Evolutionary conservation across 2,888 invertebrate species (phyloP), one percentile per base, ranked within the genome.

Genomic region (Neoaliturus tenellus): DNA sequence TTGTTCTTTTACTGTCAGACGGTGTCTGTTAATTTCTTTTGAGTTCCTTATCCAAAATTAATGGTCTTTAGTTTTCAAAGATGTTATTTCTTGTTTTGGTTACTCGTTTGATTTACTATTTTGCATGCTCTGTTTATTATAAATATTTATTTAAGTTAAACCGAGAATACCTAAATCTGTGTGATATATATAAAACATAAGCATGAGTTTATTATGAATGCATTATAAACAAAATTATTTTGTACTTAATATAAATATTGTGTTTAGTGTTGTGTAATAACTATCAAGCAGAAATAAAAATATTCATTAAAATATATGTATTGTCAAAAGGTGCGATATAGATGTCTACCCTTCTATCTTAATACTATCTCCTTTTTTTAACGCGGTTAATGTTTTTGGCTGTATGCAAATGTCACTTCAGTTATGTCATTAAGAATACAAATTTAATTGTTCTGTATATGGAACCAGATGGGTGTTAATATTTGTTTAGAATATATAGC

Each of bases 1-100:
- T 69, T 69, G 20, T 69, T 35, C 39, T 69, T n/a, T 69, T 69
- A 8, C 69, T 69, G 69, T 69, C 69, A 69, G 23, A 28, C n/a
- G 69, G 69, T 69, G 69, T 1, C 4, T 69, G 69, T 39, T 39
- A n/a, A 8, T 69, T 35, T 69, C 69, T 39, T 69, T 69, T 39
- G 17, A 33, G 39, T 35, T 69, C 39, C 39, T 69, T 69, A 33
- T 39, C 2, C 20, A 0, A n/a, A n/a, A 67, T 14, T 39, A 35
- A 39, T 69, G 12, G 12, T 69, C 39, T 35, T 39, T 10, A 33
- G 10, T 20, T 39, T 69, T 69, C 31, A 20, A 35, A 5, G 33
- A 14, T 2, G n/a, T 31, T 67, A 31, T 14, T 67, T 28, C 23
- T 58, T 23, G 23, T 58, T 58, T 23, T 58, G 28, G 23, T 58